A percentile compares a stretch with the other conserved stretches of the same genome.
Conservation (phyloP, 2,888 invertebrate species). For the Brachyopa scutellaris region DNA sequence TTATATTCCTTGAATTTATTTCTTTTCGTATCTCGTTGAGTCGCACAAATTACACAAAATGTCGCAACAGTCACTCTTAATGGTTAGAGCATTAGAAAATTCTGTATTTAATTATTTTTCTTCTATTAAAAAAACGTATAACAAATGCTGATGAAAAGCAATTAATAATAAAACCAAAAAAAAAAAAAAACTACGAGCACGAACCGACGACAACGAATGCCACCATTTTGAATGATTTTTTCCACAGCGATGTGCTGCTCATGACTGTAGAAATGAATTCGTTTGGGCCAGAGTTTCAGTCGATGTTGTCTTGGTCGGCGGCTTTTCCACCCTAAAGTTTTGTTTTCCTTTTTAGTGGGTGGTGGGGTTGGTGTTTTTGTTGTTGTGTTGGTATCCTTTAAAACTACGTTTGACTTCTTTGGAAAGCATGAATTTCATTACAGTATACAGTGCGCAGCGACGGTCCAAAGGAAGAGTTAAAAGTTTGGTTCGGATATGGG, state of each 20-base stretch:
- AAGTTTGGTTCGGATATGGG: slow-evolving; percentile 24
- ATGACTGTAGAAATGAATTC: slow-evolving; percentile 45
- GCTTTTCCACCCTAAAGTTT: slow-evolving; percentile 58
- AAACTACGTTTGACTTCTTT: neutral
- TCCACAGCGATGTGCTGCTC: slow-evolving; percentile 57
- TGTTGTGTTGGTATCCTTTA: neutral
- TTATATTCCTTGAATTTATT: slow-evolving; percentile 2
- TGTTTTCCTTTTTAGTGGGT: slow-evolving; percentile 17
- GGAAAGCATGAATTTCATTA: neutral
- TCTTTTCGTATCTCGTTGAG: neutral
- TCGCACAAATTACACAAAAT: slow-evolving; percentile 12
- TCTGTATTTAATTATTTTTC: neutral
- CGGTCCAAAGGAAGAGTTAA: neutral
- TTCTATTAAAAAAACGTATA: neutral
- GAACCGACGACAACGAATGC: slow-evolving; percentile 46
- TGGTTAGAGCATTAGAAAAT: too few relatives aligned
- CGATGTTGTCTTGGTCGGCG: slow-evolving; percentile 45
- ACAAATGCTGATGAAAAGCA: neutral
- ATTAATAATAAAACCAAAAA: too few relatives aligned
- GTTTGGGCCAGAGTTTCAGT: slow-evolving; percentile 31
- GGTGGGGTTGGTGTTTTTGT: slow-evolving; percentile 33
- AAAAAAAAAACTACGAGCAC: slow-evolving; percentile 45
- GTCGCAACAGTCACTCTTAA: too few relatives aligned
- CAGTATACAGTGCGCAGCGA: neutral
- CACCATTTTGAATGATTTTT: slow-evolving; percentile 71